Conservation (phyloP, 2,888 invertebrate species). For the Tenthredo livida region DNA sequence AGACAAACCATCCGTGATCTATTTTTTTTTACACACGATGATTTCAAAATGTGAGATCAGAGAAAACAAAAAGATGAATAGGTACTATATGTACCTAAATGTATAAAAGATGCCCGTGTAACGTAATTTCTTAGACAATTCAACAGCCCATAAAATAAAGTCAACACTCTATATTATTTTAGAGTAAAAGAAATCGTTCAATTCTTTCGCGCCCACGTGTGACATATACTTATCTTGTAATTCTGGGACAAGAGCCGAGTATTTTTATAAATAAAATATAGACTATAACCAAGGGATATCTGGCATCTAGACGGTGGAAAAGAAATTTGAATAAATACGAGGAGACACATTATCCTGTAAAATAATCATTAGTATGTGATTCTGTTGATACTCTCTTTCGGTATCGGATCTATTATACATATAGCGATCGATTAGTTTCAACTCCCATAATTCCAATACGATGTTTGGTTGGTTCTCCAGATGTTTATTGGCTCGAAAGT, state of each 20-base stretch:
- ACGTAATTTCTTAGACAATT: neutral
- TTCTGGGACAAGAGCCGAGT: neutral
- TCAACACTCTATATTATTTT: neutral
- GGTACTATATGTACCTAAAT: too few species aligned
- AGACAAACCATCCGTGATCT: neutral
- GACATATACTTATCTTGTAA: neutral
- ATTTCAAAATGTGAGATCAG: neutral
- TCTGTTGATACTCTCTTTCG: too few species aligned
- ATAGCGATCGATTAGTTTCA: neutral
- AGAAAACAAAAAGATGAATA: neutral
- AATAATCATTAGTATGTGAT: too few species aligned
- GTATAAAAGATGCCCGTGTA: neutral
- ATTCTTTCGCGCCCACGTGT: neutral
- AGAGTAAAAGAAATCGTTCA: neutral
- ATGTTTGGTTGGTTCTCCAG: conserved; percentile 41
- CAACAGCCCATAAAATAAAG: neutral
- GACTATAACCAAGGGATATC: neutral
- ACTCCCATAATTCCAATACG: neutral
- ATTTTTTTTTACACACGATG: neutral
- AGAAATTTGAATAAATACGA: neutral
- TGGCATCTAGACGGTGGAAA: neutral
- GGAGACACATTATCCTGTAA: neutral
- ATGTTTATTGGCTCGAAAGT: conserved; percentile 45
- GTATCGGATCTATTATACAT: too few species aligned
- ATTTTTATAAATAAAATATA: conserved; percentile 32